phyloP scores from a whole-genome alignment of 2,888 invertebrate genomes.

The Prenolepis imparis region DNA sequence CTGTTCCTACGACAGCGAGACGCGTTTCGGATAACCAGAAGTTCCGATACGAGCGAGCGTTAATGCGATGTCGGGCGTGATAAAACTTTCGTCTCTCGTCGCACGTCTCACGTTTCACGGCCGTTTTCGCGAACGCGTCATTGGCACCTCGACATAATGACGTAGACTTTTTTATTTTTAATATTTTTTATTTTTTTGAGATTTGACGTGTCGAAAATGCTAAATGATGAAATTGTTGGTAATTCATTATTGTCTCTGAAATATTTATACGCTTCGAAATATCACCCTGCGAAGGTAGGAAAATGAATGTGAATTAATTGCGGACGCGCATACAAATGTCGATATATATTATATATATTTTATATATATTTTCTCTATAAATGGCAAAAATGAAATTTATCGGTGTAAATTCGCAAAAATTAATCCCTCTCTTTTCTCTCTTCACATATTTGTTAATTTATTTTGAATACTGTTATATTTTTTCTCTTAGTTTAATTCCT shows the following conservation, averaged over 20 bases:
- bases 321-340: background rate
- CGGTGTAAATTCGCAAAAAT: background rate
- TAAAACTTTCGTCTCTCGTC: conserved; percentile 17
- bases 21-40: conserved; percentile 30
- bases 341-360: background rate
- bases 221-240: background rate
- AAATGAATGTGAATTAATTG: background rate
- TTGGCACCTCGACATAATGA: background rate
- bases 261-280: background rate
- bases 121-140: background rate
- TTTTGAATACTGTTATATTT: background rate
- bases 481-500: background rate
- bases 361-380: background rate
- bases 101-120: background rate
- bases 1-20: conserved; percentile 33
- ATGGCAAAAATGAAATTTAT: background rate
- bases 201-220: background rate
- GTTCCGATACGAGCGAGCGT: conserved; percentile 31
- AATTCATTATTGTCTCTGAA: background rate
- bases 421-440: background rate
- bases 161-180: background rate
- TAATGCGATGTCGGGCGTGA: conserved; percentile 41
- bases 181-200: background rate
- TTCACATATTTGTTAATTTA: background rate
- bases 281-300: background rate